phyloP scores from a whole-genome alignment of 2,888 invertebrate species.

The Nomada lathburiana region DNA sequence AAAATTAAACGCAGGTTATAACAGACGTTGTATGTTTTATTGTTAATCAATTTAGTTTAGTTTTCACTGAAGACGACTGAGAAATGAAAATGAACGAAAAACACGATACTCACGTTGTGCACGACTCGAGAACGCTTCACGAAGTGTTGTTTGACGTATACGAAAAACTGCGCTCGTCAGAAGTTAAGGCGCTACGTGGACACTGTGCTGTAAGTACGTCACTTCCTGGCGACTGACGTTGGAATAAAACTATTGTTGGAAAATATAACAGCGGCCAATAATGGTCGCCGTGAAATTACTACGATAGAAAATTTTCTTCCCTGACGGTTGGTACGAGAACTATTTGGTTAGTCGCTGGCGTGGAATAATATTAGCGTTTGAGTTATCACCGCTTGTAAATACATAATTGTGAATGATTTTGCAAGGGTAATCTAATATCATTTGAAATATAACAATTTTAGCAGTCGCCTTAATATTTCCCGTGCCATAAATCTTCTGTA shows the following conservation, averaged over 20 bases:
- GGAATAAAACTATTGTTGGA: constrained; percentile 15
- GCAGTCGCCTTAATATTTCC: not conserved
- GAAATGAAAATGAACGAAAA: not conserved
- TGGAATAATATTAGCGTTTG: too few species aligned
- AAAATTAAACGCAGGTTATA: constrained; percentile 35
- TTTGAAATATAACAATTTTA: not conserved
- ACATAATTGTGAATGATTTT: too few species aligned
- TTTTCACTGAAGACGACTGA: not conserved
- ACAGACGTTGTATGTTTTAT: not conserved
- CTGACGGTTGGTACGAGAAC: too few species aligned
- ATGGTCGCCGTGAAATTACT: too few species aligned
- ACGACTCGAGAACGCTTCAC: constrained; percentile 57
- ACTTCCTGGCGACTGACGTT: constrained; percentile 78
- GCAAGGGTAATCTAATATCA: too few species aligned
- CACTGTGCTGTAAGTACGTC: constrained; percentile 73
- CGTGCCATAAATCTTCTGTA: not conserved
- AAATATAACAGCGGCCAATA: too few species aligned
- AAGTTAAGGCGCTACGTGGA: constrained; percentile 77
- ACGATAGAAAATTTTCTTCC: too few species aligned
- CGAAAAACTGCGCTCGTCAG: constrained; percentile 54
- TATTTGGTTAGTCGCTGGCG: too few species aligned
- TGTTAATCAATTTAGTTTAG: not conserved
- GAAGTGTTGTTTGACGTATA: constrained; percentile 69
- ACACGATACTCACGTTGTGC: constrained; percentile 61
- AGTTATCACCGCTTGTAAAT: too few species aligned